Evolutionary conservation across 2,888 invertebrate genomes (phyloP).

Genomic region (Lissocephala sabroskyi): DNA sequence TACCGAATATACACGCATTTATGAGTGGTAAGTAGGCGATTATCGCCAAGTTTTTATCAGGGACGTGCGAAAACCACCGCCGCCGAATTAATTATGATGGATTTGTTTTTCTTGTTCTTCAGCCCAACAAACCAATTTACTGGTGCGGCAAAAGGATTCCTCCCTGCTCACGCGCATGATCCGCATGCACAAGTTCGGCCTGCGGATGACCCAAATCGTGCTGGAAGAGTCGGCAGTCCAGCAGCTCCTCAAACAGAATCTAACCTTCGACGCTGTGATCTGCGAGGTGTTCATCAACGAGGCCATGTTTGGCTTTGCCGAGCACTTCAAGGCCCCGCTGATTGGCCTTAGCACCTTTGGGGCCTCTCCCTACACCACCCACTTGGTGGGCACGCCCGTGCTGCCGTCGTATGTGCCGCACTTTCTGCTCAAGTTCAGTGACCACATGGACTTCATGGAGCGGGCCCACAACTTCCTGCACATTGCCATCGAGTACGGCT

Average conservation of each 20-base stretch:
- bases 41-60: not conserved
- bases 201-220: slow-evolving; percentile 24
- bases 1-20: slow-evolving; percentile 20
- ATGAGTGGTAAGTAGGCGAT: slow-evolving; percentile 34
- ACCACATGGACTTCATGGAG: slow-evolving; percentile 67
- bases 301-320: slow-evolving; percentile 62
- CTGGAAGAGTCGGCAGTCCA: slow-evolving; percentile 49
- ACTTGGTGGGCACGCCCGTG: slow-evolving; percentile 55
- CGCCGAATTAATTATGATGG: not conserved
- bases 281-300: slow-evolving; percentile 43
- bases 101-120: slow-evolving; percentile 12
- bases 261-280: slow-evolving; percentile 45
- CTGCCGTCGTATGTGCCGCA: slow-evolving; percentile 67
- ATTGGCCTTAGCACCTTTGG: slow-evolving; percentile 45
- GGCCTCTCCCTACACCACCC: slow-evolving; percentile 35
- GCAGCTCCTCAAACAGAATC: slow-evolving; percentile 59
- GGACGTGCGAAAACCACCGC: not conserved
- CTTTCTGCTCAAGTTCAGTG: slow-evolving; percentile 46
- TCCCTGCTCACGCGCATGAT: slow-evolving; percentile 12
- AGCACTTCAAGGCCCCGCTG: slow-evolving; percentile 53
- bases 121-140: slow-evolving; percentile 1
- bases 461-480: slow-evolving; percentile 61
- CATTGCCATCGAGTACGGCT: slow-evolving; percentile 41
- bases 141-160: slow-evolving; percentile 15
- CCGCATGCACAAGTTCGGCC: slow-evolving; percentile 21